phyloP scores from a whole-genome alignment of 2,113 vertebrate species.

The Amazona vittata region DNA sequence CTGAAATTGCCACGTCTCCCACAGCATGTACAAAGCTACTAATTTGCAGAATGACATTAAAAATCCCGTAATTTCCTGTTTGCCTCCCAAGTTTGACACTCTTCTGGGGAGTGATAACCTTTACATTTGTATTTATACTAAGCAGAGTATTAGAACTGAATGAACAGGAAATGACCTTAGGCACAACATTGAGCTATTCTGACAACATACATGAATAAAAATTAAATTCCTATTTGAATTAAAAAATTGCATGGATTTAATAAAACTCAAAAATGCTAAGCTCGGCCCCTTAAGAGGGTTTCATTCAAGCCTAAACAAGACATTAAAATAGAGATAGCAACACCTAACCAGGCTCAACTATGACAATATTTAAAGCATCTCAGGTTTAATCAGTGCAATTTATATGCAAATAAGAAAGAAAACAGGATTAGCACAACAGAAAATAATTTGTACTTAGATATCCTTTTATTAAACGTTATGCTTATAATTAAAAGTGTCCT shows the following conservation, averaged over 20 bases:
- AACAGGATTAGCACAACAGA: neutral
- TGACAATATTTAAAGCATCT: neutral
- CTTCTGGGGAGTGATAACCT: neutral
- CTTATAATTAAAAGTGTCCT: neutral
- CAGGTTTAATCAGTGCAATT: neutral
- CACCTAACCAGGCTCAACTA: neutral
- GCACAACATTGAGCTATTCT: neutral
- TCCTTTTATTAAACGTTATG: neutral
- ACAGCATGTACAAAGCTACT: neutral
- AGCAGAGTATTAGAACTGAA: neutral
- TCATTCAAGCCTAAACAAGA: neutral
- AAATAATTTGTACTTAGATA: neutral
- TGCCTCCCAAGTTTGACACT: neutral
- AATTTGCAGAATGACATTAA: conserved; percentile 11
- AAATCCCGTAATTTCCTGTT: conserved; percentile 14
- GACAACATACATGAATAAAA: neutral
- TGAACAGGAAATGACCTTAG: neutral
- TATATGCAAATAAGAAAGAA: conserved; percentile 4
- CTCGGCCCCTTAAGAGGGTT: neutral
- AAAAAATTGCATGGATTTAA: neutral
- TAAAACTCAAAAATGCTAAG: neutral
- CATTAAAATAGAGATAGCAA: neutral
- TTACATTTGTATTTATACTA: neutral
- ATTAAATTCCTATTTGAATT: neutral
- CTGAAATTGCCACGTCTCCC: conserved; percentile 36